Evolutionary conservation across 2,797 vertebrate genomes (phyloP), one percentile per base, ranked within the genome.

Genomic region (Siniperca undulata): DNA sequence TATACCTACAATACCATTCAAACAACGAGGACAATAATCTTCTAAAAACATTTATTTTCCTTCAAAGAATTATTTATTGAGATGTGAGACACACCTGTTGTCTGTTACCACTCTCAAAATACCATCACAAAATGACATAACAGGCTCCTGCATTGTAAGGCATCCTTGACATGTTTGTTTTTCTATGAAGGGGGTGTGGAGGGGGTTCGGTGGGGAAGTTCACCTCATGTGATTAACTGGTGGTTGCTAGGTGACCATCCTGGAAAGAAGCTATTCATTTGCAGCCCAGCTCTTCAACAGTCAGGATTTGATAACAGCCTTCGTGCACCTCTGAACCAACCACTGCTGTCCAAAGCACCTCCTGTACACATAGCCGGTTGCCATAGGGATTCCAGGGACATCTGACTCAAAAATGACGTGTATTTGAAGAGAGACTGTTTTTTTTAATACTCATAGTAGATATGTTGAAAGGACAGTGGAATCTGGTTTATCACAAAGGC

Each of bases 161-260:
- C 85, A 68, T 85, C 79, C 22, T 60, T 67, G 38, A 62, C 66
- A 60, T 64, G 75, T 84, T 83, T 84, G 52, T 50, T 81, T 82
- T 68, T 48, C 53, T 30, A 12, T 34, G 74, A 44, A 27, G 50
- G 24, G 74, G 27, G 24, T 27, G 72, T 14, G 52, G 20, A 52
- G 13, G 42, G 46, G 53, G 48, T 82, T 80, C 13, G 12, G 55
- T 8, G 69, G 78, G 86, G 85, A 85, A 80, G 78, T 91, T 93
- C 84, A 91, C 84, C 84, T 90, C 77, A 74, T 88, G 84, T 90
- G 87, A 94, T 90, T 90, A 91, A 90, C 89, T 70, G 79, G 61
- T 60, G 86, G 94, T 95, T 95, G 93, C 94, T 95, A 94, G 93
- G 94, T 92, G 90, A 95, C 94, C 66, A 70, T 81, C 72, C 86